phyloP scores from a whole-genome alignment of 1,140 invertebrate species.

The Drosophila insularis region DNA sequence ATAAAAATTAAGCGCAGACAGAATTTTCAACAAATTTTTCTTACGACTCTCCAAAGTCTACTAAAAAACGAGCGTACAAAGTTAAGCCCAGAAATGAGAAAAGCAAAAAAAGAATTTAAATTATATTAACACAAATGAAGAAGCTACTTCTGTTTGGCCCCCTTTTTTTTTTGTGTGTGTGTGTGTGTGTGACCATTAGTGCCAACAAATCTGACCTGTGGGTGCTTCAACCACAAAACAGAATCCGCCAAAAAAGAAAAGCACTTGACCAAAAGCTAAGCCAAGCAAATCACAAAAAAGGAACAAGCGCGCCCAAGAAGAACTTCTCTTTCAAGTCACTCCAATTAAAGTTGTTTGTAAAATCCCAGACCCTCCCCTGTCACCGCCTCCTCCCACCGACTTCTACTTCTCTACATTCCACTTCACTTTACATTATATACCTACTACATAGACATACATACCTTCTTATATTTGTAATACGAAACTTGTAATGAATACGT shows the following conservation, averaged over 20 bases:
- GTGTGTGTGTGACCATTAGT: conserved; percentile 35
- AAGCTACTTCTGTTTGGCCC: conserved; percentile 14
- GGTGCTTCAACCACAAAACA: conserved; percentile 34
- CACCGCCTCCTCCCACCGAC: neutral
- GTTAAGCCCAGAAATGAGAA: conserved; percentile 24
- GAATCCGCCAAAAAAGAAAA: conserved; percentile 44
- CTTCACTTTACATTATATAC: neutral
- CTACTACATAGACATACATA: neutral
- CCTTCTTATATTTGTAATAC: conserved; percentile 36
- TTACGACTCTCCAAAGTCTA: conserved; percentile 72
- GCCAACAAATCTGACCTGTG: conserved; percentile 38
- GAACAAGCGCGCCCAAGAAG: neutral
- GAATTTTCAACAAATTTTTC: conserved; percentile 43
- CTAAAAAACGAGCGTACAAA: conserved; percentile 49
- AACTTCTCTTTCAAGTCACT: conserved; percentile 62
- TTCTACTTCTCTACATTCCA: conserved; percentile 3
- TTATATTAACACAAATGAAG: conserved; percentile 70
- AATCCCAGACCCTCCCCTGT: neutral
- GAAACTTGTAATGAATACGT: conserved; percentile 74
- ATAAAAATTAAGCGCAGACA: conserved; percentile 32
- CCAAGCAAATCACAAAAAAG: conserved; percentile 21
- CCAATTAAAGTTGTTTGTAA: conserved; percentile 63
- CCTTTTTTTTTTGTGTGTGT: conserved; percentile 13
- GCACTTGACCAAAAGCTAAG: conserved; percentile 40
- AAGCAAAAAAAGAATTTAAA: conserved; percentile 57